A percentile compares a stretch with the other conserved stretches of the same genome.
Evolutionary conservation across 2,113 vertebrate species (phyloP).

Genomic region (Pelusios castaneus): DNA sequence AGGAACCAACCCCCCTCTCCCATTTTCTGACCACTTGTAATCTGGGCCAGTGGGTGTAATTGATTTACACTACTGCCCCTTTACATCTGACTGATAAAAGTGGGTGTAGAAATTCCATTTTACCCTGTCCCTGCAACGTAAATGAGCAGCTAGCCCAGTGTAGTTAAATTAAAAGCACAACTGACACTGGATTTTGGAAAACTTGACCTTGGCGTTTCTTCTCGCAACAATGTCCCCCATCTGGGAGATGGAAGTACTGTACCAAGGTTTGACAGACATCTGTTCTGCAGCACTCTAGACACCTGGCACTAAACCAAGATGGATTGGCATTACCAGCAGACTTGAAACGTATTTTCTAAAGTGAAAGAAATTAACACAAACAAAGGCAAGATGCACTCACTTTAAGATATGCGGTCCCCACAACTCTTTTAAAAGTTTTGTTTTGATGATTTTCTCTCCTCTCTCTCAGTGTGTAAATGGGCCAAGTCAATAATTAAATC

Average conservation of each 20-base stretch:
- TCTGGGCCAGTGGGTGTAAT: neutral
- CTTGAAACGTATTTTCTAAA: neutral
- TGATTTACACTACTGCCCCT: neutral
- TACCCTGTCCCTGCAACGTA: neutral
- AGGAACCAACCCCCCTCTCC: fast-evolving
- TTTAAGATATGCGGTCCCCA: neutral
- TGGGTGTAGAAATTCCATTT: neutral
- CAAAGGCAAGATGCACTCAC: neutral
- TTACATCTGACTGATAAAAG: neutral
- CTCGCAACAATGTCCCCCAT: neutral
- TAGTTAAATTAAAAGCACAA: neutral
- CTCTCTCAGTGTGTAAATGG: too few relatives aligned
- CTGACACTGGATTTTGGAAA: neutral
- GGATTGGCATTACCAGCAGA: neutral
- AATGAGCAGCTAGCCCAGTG: neutral
- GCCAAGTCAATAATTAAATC: too few relatives aligned
- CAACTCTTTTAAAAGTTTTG: too few relatives aligned
- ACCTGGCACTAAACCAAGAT: neutral
- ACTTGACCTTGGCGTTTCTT: neutral
- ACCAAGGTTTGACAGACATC: neutral
- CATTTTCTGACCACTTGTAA: neutral
- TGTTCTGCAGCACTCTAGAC: neutral
- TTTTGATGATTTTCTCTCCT: too few relatives aligned
- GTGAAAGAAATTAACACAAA: neutral
- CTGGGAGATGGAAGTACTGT: neutral